Percentiles rank a stretch among this genome's conserved stretches.
phyloP scores from a whole-genome alignment of 1,140 invertebrate genomes.

The Parapsyche elsis region DNA sequence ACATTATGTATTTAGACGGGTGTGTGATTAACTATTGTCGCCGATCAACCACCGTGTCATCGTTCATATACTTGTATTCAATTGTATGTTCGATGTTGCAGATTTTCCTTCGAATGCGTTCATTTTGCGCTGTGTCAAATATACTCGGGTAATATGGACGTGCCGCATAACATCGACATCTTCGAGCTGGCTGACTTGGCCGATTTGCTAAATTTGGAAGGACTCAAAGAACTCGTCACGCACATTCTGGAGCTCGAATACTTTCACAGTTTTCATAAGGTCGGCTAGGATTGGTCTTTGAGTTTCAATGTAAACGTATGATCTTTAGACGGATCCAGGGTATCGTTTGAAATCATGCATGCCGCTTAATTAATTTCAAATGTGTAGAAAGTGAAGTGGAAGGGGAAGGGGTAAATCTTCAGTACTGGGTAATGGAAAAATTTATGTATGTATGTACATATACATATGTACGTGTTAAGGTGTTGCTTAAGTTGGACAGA shows the following conservation, averaged over 20 bases:
- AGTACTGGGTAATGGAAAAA: too few relatives aligned
- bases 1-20: slow-evolving; percentile 85
- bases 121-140: slow-evolving; percentile 93
- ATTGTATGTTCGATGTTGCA: slow-evolving; percentile 61
- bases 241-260: slow-evolving; percentile 89
- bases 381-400: too few relatives aligned
- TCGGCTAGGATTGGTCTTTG: background rate
- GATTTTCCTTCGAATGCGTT: slow-evolving; percentile 83
- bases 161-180: slow-evolving; percentile 85
- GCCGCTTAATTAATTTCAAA: too few relatives aligned
- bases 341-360: too few relatives aligned
- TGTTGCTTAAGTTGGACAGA: too few relatives aligned
- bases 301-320: background rate
- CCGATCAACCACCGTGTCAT: background rate
- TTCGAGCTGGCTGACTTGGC: slow-evolving; percentile 87
- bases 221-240: slow-evolving; percentile 88
- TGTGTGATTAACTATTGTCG: slow-evolving; percentile 62
- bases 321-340: too few relatives aligned
- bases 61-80: slow-evolving; percentile 32
- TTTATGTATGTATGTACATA: too few relatives aligned
- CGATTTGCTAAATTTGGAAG: slow-evolving; percentile 89
- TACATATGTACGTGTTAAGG: too few relatives aligned
- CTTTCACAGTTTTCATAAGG: slow-evolving; percentile 91
- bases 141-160: slow-evolving; percentile 87
- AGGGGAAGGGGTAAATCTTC: too few relatives aligned